Evolutionary conservation across 2,113 vertebrate genomes (phyloP).

Genomic region (Irena cyanogastra): DNA sequence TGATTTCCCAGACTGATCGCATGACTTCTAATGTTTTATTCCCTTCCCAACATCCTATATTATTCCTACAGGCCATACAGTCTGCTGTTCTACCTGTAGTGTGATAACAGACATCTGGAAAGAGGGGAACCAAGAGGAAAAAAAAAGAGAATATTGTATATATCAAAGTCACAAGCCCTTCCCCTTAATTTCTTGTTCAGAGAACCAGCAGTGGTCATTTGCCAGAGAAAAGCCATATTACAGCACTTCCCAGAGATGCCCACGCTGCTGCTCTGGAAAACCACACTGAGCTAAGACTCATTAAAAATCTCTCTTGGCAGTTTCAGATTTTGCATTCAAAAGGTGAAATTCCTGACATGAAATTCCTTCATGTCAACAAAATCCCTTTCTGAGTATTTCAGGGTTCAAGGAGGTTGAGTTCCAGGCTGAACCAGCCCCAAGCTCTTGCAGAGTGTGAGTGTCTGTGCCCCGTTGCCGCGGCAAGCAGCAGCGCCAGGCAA

Average conservation of each 20-base stretch:
- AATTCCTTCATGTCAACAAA: background rate
- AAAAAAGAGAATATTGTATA: background rate
- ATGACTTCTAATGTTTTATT: background rate
- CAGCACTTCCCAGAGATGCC: background rate
- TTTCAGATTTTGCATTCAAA: background rate
- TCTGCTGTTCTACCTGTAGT: background rate
- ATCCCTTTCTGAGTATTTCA: background rate
- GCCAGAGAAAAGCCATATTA: background rate
- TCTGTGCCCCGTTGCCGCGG: background rate
- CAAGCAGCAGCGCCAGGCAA: background rate
- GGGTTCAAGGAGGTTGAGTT: background rate
- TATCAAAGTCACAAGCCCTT: background rate
- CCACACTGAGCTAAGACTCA: background rate
- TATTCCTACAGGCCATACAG: background rate
- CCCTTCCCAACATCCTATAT: background rate
- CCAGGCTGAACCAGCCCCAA: background rate
- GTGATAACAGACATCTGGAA: background rate
- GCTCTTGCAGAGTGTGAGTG: fast-evolving
- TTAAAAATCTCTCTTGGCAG: background rate
- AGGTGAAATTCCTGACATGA: too few species aligned
- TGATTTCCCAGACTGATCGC: background rate
- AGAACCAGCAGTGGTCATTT: background rate
- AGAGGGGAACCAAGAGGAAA: background rate
- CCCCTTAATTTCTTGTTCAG: background rate
- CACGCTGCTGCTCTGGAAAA: background rate